Evolutionary conservation across 2,797 vertebrate genomes (phyloP).

Genomic region (Emys orbicularis): DNA sequence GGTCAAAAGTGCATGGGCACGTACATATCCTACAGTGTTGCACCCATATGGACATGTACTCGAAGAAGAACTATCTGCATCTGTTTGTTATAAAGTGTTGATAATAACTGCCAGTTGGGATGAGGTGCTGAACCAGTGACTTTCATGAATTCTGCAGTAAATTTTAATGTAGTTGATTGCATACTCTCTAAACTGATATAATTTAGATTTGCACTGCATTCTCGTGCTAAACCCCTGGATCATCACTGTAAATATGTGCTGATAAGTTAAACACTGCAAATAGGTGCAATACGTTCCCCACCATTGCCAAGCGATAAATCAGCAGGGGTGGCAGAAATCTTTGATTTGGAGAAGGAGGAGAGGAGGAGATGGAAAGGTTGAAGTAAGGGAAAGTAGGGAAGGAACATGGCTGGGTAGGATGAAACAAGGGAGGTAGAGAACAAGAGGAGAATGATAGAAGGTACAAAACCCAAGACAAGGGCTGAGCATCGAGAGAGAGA

Average conservation of each 20-base stretch:
- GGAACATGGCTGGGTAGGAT: not conserved
- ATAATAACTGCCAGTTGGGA: not conserved
- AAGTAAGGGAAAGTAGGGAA: not conserved
- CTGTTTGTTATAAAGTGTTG: no score
- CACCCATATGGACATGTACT: not conserved
- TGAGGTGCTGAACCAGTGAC: slow-evolving; percentile 5
- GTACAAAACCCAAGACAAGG: not conserved
- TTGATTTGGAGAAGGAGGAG: not conserved
- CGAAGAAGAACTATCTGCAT: not conserved
- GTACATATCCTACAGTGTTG: not conserved
- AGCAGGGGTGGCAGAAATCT: not conserved
- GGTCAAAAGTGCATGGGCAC: not conserved
- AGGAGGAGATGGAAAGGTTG: not conserved
- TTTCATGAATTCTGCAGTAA: not conserved
- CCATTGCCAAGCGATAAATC: accelerated
- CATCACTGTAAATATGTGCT: not conserved
- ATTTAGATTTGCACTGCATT: not conserved
- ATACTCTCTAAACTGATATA: not conserved
- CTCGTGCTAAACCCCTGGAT: slow-evolving; percentile 38
- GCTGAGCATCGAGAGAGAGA: not conserved
- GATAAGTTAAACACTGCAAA: not conserved
- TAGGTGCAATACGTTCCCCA: accelerated
- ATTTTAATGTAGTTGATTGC: slow-evolving; percentile 4
- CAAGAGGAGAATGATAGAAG: accelerated
- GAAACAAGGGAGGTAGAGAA: accelerated